Percentiles rank a stretch among this genome's conserved stretches.
phyloP scores from a whole-genome alignment of 1,140 invertebrate species.

The Battus philenor region DNA sequence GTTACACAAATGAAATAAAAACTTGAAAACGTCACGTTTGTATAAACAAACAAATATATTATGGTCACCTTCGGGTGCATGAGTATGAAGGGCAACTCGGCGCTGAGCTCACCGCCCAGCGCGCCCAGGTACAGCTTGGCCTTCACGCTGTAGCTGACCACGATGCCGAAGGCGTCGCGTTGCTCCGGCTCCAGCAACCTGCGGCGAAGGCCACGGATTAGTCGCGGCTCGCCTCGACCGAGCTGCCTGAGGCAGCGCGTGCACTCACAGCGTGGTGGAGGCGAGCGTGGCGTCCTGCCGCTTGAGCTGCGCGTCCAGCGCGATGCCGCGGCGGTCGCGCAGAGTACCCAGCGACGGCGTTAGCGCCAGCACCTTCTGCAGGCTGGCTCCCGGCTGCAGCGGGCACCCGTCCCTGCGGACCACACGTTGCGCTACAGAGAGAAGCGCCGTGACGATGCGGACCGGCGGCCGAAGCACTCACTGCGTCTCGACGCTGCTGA shows the following conservation, averaged over 20 bases:
- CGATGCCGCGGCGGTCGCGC: constrained; percentile 93
- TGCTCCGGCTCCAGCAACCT: constrained; percentile 88
- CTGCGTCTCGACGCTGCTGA: constrained; percentile 95
- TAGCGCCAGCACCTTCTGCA: constrained; percentile 95
- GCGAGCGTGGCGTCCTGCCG: constrained; percentile 92
- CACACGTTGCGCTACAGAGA: neutral
- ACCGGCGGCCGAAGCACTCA: constrained; percentile 47
- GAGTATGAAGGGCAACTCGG: constrained; percentile 97
- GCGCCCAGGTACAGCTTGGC: constrained; percentile 97
- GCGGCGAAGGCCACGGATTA: too few relatives aligned
- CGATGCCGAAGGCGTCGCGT: constrained; percentile 91
- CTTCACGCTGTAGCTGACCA: constrained; percentile 94
- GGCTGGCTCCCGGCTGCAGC: constrained; percentile 92
- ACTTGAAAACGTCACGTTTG: too few relatives aligned
- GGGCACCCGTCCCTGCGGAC: constrained; percentile 91
- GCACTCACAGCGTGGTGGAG: constrained; percentile 94
- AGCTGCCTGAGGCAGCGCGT: neutral
- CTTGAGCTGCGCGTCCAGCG: constrained; percentile 96
- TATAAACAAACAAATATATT: too few relatives aligned
- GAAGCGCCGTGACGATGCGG: neutral
- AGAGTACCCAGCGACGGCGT: constrained; percentile 88
- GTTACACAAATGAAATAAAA: too few relatives aligned
- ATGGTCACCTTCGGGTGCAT: constrained; percentile 93
- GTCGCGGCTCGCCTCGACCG: too few relatives aligned
- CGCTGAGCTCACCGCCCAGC: constrained; percentile 93